Evolutionary conservation across 1,140 invertebrate genomes (phyloP), one percentile per base, ranked within the genome.

Genomic region (Ceratina calcarata): DNA sequence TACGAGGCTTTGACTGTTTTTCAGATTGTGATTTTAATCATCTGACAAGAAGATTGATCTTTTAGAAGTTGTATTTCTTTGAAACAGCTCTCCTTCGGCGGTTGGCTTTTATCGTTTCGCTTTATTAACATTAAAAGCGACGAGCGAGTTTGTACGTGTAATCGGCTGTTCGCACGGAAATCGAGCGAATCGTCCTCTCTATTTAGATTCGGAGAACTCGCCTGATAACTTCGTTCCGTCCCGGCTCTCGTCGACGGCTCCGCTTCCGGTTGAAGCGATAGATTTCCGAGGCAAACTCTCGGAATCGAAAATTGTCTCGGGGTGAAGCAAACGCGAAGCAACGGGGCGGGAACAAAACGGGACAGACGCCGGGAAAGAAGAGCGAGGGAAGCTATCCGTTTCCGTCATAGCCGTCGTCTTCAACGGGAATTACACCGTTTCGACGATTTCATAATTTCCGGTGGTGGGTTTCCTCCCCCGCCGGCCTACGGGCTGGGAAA

Each of bases 221-320:
- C 37, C 37, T 64, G 55, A 68, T 84, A 84, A 84, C 82, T 84
- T 84, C 75, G 64, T 84, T 84, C 71, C 82, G 68, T 61, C 57
- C 61, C 37, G 22, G 60, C 61, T 32, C 77, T 69, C 67, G 82
- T 73, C 74, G 68, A 61, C 67, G 57, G 62, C 20, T 66, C 16
- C 24, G 71, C 64, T 83, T 84, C 75, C 81, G 70, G 68, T 7
- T 45, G 60, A 51, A 68, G 58, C 65, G 81, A 84, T 78, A 74
- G 81, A 82, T 84, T 84, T 79, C 81, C 74, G 68, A 20, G 45
- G 64, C 65, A 73, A 83, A 82, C 82, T 83, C 81, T 80, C 57
- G 37, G n/a, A 66, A 79, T 80, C 82, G 81, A 84, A 80, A 69
- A 83, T 83, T 74, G 70, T 64, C 69, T 78, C 58, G 15, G 32